These are phyloP conservation scores for Eudyptes chrysolophus DNA, from an alignment of 2,113 vertebrate species.

Conservation along the genomic window DNA sequence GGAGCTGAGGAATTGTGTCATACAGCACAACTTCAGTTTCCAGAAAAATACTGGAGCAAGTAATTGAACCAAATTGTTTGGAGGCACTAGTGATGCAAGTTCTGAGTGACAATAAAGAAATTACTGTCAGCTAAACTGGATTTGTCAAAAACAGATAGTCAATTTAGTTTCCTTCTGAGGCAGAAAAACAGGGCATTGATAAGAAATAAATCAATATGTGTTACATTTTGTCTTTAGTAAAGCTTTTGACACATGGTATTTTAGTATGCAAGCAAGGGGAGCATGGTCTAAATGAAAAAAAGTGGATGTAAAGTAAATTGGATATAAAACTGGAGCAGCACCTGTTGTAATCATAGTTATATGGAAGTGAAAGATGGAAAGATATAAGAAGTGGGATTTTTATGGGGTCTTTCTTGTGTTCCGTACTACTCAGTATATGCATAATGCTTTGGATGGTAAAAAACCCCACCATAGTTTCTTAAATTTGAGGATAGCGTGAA, in stretches of 20 bases:
- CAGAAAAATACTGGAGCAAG: neutral
- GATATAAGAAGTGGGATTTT: neutral
- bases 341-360: neutral
- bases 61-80: conserved; percentile 26
- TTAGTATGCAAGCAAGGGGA: neutral
- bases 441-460: neutral
- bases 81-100: neutral
- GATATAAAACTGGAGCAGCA: neutral
- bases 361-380: neutral
- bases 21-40: neutral
- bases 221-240: neutral
- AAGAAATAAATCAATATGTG: neutral
- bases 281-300: neutral
- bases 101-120: neutral
- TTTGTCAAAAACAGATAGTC: conserved; percentile 33
- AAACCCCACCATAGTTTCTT: neutral
- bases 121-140: conserved; percentile 31
- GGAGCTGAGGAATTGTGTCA: neutral
- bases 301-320: neutral
- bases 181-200: neutral
- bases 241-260: neutral
- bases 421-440: neutral
- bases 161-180: conserved; percentile 4
- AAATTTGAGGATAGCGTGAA: neutral
- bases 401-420: neutral